These are phyloP conservation scores for Spicauda simplicius DNA, from an alignment of 2,888 invertebrate genomes.

Conservation along the genomic window DNA sequence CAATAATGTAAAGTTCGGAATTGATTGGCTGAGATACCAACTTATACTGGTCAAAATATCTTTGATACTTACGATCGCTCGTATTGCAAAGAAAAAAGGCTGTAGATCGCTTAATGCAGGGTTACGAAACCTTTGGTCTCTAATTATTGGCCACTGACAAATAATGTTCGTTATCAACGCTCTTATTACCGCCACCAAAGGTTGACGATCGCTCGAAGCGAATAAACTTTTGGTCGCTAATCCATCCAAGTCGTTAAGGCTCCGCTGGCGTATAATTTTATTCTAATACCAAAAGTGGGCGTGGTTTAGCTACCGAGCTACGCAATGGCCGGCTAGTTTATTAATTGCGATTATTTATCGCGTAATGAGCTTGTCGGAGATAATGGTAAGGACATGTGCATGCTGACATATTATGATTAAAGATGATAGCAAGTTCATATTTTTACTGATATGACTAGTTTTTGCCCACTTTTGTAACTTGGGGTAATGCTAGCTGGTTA, in stretches of 20 bases:
- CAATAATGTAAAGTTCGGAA: conserved; percentile 18
- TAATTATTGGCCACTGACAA: conserved; percentile 1
- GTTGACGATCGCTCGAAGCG: not conserved
- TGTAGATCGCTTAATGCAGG: conserved; percentile 21
- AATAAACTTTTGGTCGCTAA: conserved; percentile 5
- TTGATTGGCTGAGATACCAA: conserved; percentile 17
- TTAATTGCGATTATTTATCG: conserved; percentile 68
- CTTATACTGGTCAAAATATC: conserved; percentile 31
- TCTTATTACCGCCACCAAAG: not conserved
- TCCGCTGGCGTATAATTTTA: conserved; percentile 44
- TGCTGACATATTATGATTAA: conserved; percentile 17
- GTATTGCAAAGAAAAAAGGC: conserved; percentile 28
- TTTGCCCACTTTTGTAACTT: not conserved
- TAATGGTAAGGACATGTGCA: conserved; percentile 34
- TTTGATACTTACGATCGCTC: conserved; percentile 5
- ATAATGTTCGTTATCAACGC: not conserved
- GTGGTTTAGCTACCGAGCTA: conserved; percentile 67
- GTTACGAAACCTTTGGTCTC: not conserved
- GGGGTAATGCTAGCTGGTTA: not conserved
- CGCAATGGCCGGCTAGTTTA: conserved; percentile 66
- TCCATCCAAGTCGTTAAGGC: conserved; percentile 41
- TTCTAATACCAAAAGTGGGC: conserved; percentile 58
- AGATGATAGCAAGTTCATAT: conserved; percentile 8
- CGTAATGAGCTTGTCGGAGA: conserved; percentile 53
- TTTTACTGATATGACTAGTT: conserved; percentile 7